These are phyloP conservation scores for Enteromius thamalakanensis DNA, from an alignment of 2,797 vertebrate genomes.

Conservation along the genomic window DNA sequence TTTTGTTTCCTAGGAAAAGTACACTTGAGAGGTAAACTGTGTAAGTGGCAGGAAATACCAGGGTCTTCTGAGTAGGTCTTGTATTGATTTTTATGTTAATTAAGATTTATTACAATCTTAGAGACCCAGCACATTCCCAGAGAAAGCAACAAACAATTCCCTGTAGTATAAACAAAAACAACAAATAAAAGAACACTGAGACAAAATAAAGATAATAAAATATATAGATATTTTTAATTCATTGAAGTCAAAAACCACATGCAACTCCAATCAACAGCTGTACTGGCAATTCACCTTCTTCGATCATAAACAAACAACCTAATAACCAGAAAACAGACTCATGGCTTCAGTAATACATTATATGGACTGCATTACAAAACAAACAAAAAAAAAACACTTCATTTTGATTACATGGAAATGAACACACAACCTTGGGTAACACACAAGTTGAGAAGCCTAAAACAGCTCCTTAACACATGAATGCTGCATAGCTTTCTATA, in stretches of 20 bases:
- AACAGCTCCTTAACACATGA: slow-evolving; percentile 17
- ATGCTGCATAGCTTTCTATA: slow-evolving; percentile 5
- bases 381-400: slow-evolving; percentile 30
- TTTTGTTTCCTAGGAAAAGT: slow-evolving; percentile 5
- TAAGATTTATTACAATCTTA: neutral
- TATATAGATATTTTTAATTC: slow-evolving; percentile 53
- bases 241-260: slow-evolving; percentile 57
- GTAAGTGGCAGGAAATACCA: neutral
- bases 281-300: slow-evolving; percentile 20
- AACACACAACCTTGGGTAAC: slow-evolving; percentile 39
- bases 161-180: neutral
- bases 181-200: neutral
- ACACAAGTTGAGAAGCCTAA: slow-evolving; percentile 26
- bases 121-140: neutral
- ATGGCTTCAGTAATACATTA: slow-evolving; percentile 35
- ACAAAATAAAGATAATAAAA: slow-evolving; percentile 49
- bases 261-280: slow-evolving; percentile 43
- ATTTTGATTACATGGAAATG: slow-evolving; percentile 36
- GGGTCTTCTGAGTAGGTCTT: neutral
- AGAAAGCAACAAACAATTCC: neutral
- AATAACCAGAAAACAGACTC: slow-evolving; percentile 3
- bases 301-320: slow-evolving; percentile 3
- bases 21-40: neutral
- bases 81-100: neutral
- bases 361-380: slow-evolving; percentile 18